These are phyloP conservation scores for Pseudomyrmex dendroicus DNA, from an alignment of 1,140 invertebrate genomes.

Conservation along the genomic window DNA sequence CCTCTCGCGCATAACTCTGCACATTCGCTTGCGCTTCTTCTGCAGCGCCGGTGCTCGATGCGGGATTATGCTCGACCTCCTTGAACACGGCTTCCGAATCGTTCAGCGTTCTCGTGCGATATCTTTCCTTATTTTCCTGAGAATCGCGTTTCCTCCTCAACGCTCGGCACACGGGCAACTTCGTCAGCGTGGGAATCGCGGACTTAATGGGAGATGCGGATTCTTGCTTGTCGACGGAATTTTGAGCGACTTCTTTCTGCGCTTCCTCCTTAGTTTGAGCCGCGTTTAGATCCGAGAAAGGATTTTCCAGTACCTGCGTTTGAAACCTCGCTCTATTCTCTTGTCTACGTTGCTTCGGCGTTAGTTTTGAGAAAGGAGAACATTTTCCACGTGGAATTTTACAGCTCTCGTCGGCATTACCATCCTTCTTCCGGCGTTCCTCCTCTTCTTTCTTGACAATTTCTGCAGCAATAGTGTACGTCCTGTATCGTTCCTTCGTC, in stretches of 20 bases:
- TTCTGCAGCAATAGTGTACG: conserved; percentile 90
- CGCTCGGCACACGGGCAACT: conserved; percentile 84
- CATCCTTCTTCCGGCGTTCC: conserved; percentile 75
- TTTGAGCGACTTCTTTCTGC: neutral
- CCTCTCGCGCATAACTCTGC: conserved; percentile 73
- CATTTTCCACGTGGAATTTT: conserved; percentile 75
- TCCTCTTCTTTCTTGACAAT: conserved; percentile 81
- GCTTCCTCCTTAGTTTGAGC: conserved; percentile 61
- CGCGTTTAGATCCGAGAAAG: conserved; percentile 61
- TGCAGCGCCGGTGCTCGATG: neutral
- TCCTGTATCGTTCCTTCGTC: conserved; percentile 91
- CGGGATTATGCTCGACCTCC: conserved; percentile 24
- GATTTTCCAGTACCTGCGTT: conserved; percentile 87
- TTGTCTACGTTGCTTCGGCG: conserved; percentile 89
- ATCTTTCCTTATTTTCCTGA: conserved; percentile 87
- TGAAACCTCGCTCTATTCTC: conserved; percentile 89
- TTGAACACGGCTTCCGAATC: conserved; percentile 79
- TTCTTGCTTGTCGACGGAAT: conserved; percentile 47
- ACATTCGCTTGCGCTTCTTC: conserved; percentile 9
- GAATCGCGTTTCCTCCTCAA: conserved; percentile 85
- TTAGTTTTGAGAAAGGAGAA: conserved; percentile 83
- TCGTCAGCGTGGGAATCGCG: conserved; percentile 83
- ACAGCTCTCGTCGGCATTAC: conserved; percentile 57
- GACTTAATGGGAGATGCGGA: conserved; percentile 78
- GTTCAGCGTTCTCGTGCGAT: conserved; percentile 87